Base-by-base conservation (phyloP, 35 echinoderm and acorn worm genomes). In the Heliocidaris tuberculata region DNA sequence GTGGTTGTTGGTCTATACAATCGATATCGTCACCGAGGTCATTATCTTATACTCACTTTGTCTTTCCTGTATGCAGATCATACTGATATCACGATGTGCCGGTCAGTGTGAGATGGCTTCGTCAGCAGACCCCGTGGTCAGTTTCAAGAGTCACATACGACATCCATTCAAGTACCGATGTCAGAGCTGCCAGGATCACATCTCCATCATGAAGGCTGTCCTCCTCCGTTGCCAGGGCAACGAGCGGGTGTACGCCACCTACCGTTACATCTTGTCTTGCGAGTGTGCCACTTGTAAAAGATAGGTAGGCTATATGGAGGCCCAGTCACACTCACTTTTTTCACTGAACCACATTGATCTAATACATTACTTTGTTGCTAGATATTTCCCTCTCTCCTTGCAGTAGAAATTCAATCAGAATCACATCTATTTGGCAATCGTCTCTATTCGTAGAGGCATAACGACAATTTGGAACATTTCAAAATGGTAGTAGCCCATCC, bases 141-240 rank as follows among this genome's bases (percentile, higher is more conserved):
- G 95, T 35, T 97, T 97, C 88, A 21, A 92, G 13, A 96, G 95
- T 49, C 86, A 96, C 31, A 56, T 97, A 4, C 95, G 95, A 59
- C 95, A 96, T 24, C 96, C 96, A 2, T 97, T 97, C 48, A 94
- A 86, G 42, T 97, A 97, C 89, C 93, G 95, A 31, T 97, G 96
- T 59, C 85, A 94, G 49, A 96, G 95, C 71, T 97, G 96, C 54
- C 96, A 97, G 85, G 96, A 97, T 30, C 95, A 94, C 48, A 29
- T 50, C 31, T 97, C 96, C 1, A 94, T 86, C 54, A 97, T 97
- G 96, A 97, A 95, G 85, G 96, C 96, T 7, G 95, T 96, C 11
- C 95, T 95, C 30, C 70, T 97, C 29, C 95, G 94, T 32, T 97
- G 96, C 56, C 65, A 60, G 48, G 92, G 94, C 48, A 94, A 97